Evolutionary conservation across 2,113 vertebrate genomes (phyloP).

Genomic region (Ptyas mucosa): DNA sequence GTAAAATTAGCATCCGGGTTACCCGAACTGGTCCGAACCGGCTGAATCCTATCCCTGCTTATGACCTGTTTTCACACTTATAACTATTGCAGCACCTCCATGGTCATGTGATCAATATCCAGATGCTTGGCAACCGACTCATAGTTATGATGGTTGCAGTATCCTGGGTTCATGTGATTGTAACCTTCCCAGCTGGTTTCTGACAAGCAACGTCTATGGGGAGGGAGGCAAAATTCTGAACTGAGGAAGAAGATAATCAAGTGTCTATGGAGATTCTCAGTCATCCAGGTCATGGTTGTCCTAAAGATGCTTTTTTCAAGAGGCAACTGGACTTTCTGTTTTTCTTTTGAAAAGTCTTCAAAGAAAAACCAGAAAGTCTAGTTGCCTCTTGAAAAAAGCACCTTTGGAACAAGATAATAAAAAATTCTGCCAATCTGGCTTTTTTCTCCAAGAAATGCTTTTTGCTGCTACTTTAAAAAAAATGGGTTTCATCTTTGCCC

Average conservation of each 20-base stretch:
- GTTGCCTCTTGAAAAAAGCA: too few species aligned
- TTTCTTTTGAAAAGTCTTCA: too few species aligned
- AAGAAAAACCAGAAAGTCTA: too few species aligned
- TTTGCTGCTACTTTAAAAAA: neutral
- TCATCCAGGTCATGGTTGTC: too few species aligned
- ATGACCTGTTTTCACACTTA: neutral
- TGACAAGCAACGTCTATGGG: neutral
- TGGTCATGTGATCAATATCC: neutral
- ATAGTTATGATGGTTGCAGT: neutral
- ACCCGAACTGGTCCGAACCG: too few species aligned
- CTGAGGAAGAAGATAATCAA: neutral
- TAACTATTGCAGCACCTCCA: neutral
- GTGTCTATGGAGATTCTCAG: too few species aligned
- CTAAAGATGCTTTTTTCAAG: too few species aligned
- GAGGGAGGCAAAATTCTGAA: neutral
- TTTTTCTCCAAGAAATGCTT: neutral
- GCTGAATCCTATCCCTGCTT: too few species aligned
- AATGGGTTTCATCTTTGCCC: neutral
- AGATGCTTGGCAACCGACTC: neutral
- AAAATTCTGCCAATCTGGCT: neutral
- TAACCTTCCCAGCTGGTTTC: neutral
- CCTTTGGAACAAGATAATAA: neutral
- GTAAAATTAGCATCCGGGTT: too few species aligned
- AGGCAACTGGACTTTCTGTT: too few species aligned
- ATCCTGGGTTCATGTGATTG: neutral